These are phyloP conservation scores for Sceloporus tristichus DNA, from an alignment of 2,113 vertebrate genomes.

Conservation along the genomic window DNA sequence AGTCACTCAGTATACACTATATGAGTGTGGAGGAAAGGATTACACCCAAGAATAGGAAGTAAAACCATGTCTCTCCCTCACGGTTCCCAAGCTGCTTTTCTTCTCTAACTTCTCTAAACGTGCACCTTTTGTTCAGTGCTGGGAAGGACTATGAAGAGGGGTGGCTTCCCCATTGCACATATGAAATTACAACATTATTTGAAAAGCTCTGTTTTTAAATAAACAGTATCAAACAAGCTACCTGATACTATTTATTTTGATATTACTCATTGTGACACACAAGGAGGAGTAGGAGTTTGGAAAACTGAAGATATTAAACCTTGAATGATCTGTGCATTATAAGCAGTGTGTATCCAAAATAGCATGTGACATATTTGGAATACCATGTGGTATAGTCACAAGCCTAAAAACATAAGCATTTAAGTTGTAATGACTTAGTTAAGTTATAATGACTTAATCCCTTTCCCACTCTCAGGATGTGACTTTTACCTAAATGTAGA, in stretches of 20 bases:
- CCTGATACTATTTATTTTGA: background rate
- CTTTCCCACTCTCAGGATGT: background rate
- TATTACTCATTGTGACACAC: background rate
- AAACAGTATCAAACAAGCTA: background rate
- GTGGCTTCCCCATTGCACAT: background rate
- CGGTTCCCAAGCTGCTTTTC: no score
- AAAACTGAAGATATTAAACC: background rate
- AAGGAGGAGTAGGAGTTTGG: background rate
- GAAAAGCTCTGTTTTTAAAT: background rate
- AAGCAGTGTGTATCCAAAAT: background rate
- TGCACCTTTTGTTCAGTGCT: no score
- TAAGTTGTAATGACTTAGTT: no score
- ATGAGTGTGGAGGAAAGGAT: no score
- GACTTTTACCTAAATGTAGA: background rate
- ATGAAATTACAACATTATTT: background rate
- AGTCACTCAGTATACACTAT: no score
- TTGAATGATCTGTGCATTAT: background rate
- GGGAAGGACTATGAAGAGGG: background rate
- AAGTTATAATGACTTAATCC: no score
- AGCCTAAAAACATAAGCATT: background rate
- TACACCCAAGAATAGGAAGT: no score
- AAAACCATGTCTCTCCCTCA: no score
- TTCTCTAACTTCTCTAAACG: no score
- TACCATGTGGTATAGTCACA: background rate
- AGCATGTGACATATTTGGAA: background rate